Evolutionary conservation across 2,888 invertebrate species (phyloP), one percentile per base, ranked within the genome.

Genomic region (Acleris cristana): DNA sequence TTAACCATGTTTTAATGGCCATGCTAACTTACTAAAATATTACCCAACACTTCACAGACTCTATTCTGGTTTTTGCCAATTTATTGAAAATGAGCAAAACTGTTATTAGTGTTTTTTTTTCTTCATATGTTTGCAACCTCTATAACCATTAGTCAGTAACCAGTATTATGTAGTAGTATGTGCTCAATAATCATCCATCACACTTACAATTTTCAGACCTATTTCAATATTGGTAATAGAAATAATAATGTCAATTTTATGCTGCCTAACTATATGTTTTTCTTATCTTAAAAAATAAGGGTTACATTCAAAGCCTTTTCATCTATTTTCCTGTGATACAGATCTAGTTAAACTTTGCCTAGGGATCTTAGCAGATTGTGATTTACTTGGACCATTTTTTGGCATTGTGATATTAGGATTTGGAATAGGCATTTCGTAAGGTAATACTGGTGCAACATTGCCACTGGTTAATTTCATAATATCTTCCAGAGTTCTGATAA

Each of bases 401-500:
- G 58, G 55, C 58, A 72, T 48, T 16, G 65, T 45, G 53, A 84
- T 73, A 73, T 83, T 87, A 61, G 88, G 80, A 66, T 83, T 87
- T 59, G 88, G 81, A 68, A 88, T 67, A 18, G 86, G 86, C 83
- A 89, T 89, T 77, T 92, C 92, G 71, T 83, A 90, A 21, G 84
- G 73, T 69, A 77, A 57, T 72, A 78, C 82, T 44, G 57, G 69
- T 21, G 70, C 73, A 69, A 79, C 79, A 49, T 79, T 73, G 66
- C 75, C 79, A 55, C 93, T 92, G 26, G 94, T 90, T 60, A 95
- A 81, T 82, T 94, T 94, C 95, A 97, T 96, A 76, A 96, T 96
- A 74, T 96, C 96, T 86, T 97, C 97, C 75, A 97, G 90, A 23
- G 96, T 96, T 82, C 95, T 94, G 72, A 97, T 96, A 84, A 97